Evolutionary conservation across 2,888 invertebrate species (phyloP).

Genomic region (Buathra laborator): DNA sequence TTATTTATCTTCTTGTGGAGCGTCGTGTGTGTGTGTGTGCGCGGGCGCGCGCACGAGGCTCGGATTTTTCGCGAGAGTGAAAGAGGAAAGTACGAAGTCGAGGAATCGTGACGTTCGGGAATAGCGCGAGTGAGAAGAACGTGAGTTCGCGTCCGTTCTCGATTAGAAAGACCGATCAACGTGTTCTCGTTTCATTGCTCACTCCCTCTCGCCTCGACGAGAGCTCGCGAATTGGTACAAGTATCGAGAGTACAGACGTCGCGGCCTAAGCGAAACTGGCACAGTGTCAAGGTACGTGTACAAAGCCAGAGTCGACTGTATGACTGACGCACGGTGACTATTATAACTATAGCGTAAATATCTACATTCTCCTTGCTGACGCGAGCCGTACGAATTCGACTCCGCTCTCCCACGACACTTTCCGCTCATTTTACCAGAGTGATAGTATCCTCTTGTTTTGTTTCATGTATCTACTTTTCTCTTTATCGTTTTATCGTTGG

Average conservation of each 20-base stretch:
- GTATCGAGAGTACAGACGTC: slow-evolving; percentile 60
- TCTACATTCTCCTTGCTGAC: neutral
- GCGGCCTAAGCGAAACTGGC: slow-evolving; percentile 79
- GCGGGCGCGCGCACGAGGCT: slow-evolving; percentile 38
- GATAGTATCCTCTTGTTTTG: neutral
- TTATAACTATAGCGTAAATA: neutral
- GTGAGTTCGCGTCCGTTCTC: slow-evolving; percentile 49
- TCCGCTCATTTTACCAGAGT: neutral
- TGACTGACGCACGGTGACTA: slow-evolving; percentile 13
- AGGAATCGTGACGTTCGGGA: slow-evolving; percentile 41
- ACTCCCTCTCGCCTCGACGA: neutral
- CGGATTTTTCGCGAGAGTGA: slow-evolving; percentile 74
- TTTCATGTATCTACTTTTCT: neutral
- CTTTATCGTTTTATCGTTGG: neutral
- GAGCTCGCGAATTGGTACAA: slow-evolving; percentile 36
- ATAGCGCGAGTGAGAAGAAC: slow-evolving; percentile 32
- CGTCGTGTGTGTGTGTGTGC: neutral
- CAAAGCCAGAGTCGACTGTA: slow-evolving; percentile 24
- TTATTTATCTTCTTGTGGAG: neutral
- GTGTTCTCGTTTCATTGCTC: slow-evolving; percentile 32
- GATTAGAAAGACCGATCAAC: slow-evolving; percentile 62
- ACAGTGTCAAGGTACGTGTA: slow-evolving; percentile 82
- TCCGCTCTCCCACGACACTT: neutral
- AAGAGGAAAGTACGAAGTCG: slow-evolving; percentile 73
- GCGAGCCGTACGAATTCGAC: slow-evolving; percentile 15